Conservation (phyloP, 2,113 vertebrate species). For the Protobothrops mucrosquamatus region DNA sequence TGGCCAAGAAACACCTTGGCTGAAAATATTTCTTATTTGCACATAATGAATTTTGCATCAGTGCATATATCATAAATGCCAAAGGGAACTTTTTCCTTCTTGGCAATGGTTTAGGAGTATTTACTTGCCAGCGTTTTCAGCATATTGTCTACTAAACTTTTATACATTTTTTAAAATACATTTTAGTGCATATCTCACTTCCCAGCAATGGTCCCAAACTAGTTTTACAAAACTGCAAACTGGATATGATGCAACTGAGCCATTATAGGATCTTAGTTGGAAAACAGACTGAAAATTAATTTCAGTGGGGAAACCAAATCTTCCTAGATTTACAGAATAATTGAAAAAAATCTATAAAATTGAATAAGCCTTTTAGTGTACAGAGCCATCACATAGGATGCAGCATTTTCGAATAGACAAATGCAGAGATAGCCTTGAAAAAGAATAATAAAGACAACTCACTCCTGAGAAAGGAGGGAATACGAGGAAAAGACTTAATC, state of each 20-base stretch:
- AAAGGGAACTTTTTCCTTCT: neutral
- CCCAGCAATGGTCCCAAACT: neutral
- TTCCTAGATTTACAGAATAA: neutral
- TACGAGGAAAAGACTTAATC: neutral
- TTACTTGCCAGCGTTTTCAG: neutral
- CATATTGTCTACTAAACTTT: neutral
- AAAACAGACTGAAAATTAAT: neutral
- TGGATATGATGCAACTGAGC: neutral
- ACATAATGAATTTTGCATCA: neutral
- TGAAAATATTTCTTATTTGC: neutral
- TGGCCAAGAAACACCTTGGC: neutral
- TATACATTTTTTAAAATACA: neutral
- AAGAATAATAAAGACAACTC: neutral
- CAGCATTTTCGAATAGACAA: neutral
- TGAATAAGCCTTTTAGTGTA: neutral
- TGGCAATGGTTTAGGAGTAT: neutral
- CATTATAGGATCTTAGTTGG: neutral
- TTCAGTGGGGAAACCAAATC: neutral
- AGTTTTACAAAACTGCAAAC: neutral
- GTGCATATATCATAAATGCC: neutral
- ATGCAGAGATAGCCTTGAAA: neutral
- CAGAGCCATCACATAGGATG: neutral
- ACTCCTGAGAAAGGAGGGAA: neutral
- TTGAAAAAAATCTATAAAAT: neutral
- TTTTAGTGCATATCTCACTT: neutral